Base-by-base conservation (phyloP, 53 echinoderm and acorn worm species). In the Holothuria leucospilota region DNA sequence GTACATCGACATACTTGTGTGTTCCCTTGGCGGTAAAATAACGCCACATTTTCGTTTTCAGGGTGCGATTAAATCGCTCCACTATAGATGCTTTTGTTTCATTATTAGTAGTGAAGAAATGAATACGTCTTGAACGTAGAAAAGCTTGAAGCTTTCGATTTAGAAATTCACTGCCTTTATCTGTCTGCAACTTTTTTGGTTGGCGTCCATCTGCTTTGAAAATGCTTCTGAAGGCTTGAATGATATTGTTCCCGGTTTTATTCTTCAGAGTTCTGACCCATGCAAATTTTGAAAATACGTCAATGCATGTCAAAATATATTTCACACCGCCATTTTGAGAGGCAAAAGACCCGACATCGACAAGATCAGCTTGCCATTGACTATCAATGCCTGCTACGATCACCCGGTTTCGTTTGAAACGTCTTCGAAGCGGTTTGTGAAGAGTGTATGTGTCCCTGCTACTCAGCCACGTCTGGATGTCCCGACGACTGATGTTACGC, bases 131-230 rank as follows among this genome's bases (percentile, higher is more conserved):
- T 0, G 66, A 56, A 65, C 73, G 68, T 0, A 90, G 62, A 1
- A 77, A 38, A 2, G 38, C 21, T 51, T 92, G 87, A 26, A 92
- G 80, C 0, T 29, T 24, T 24, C 68, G 66, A 67, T 94, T 89
- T 4, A 39, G 68, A 71, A 94, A 91, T 78, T 94, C 94, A 11
- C 68, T 42, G 1, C 94, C 94, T 89, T 94, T 94, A 52, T 91
- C 91, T 0, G 79, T 68, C 49, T 89, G 87, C 26, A 94, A n/a
- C n/a, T 63, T 88, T 25, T 49, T 38, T 12, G 91, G 94, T 40
- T 34, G 24, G 24, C 91, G 59, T 5, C 87, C 87, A 26, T 85
- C 51, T 40, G 46, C 68, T 46, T 63, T 42, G 39, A 91, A n/a
- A 46, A 89, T 89, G 18, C 2, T 29, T 61, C 78, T 77, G 20